Base-by-base conservation (phyloP, 92 coral and sea anemone species). In the Nematostella vectensis region DNA sequence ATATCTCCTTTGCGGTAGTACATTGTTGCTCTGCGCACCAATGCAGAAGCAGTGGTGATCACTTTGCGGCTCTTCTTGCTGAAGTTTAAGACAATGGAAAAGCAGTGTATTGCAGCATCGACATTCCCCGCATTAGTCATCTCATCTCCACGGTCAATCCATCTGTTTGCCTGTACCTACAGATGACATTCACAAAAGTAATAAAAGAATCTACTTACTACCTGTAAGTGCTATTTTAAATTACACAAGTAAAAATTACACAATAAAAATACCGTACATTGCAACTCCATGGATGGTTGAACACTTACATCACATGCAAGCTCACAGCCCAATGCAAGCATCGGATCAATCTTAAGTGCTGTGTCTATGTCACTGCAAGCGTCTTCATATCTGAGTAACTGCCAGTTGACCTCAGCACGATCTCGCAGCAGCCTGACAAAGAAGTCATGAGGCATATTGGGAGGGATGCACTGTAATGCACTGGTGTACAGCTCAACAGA, bases 391-490 rank as follows among this genome's bases (percentile, higher is more conserved):
- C 39, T 58, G 3, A 21, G 39, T 27, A 69, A 23, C 36, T 54
- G 71, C 82, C 82, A 76, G 52, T 47, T 40, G 49, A 77, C 69
- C n/a, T 76, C 82, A 26, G 77, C 71, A 22, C 82, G 42, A 47
- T 76, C 71, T 39, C 45, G 48, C 29, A 76, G 29, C 12, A 76
- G 57, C 52, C 62, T 62, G 31, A 58, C 33, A 12, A 61, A 77
- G 29, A 62, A 29, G 25, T 40, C 38, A n/a, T n/a, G n/a, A 27
- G 78, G 67, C 67, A 67, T 55, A 28, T 43, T 9, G 13, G 55
- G 55, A 21, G 82, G 82, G 8, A 69, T 62, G 15, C 54, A 40
- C 31, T 76, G 78, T 13, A 76, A 47, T 13, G 65, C 71, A 28
- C 27, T 31, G 0, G 63, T 76, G 31, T 61, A 62, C 28, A 54